Conservation (phyloP, 2,113 vertebrate genomes). For the Anolis sagrei region DNA sequence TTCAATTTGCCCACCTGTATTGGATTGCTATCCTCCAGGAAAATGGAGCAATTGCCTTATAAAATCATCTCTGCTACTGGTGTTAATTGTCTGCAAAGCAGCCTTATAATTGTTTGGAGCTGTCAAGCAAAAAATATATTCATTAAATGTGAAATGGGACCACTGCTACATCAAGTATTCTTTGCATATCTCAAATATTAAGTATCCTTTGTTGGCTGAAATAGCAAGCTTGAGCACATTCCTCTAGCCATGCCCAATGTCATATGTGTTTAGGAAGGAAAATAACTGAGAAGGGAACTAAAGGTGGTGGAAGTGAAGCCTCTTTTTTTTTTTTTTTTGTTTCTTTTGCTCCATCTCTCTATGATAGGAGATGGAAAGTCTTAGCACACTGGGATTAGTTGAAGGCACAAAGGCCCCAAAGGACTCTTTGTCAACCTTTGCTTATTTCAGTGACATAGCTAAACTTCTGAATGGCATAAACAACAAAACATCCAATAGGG, state of each 20-base stretch:
- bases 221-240: background rate
- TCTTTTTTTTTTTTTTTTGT: constrained; percentile 15
- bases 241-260: background rate
- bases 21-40: background rate
- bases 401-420: constrained; percentile 35
- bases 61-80: background rate
- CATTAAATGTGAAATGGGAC: constrained; percentile 31
- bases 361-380: constrained; percentile 1
- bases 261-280: constrained; percentile 6
- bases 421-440: constrained; percentile 17
- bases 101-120: background rate
- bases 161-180: background rate
- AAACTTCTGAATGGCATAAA: background rate
- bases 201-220: constrained; percentile 1
- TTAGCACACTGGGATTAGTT: constrained; percentile 4
- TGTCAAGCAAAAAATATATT: background rate
- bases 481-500: constrained; percentile 8
- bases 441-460: background rate
- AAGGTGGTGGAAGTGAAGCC: background rate
- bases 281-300: background rate
- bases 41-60: constrained; percentile 13
- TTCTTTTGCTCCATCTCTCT: background rate
- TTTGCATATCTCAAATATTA: background rate
- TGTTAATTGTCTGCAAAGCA: too few species aligned
- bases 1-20: constrained; percentile 14